Evolutionary conservation across 2,797 vertebrate species (phyloP), one percentile per base, ranked within the genome.

Genomic region (Poeciliopsis presidionis): DNA sequence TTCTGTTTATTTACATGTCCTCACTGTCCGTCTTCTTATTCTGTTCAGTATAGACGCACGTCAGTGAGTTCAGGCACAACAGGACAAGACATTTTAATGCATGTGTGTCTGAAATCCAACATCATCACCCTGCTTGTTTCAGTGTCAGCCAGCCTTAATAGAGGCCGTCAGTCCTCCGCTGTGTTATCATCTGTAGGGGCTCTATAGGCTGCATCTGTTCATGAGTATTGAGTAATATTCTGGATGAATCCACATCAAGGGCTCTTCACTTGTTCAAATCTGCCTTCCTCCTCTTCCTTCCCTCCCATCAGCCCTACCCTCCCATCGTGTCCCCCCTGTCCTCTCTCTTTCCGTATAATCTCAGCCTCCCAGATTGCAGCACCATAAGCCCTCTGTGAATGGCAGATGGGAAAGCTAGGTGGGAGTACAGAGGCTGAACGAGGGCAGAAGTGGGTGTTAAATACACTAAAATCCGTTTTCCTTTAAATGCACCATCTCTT

Each of bases 371-470:
- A 88, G 88, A 90, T 87, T 86, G 84, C 85, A 33, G 85, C 87
- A 86, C 87, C 82, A 88, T 91, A 91, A 93, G 75, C 89, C 84
- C 83, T 85, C 82, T 86, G 81, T 91, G 88, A 92, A 84, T 87
- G 91, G 86, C 92, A 94, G 89, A 89, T 91, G 91, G 91, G 85
- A 93, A 81, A 88, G 82, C 77, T 81, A 80, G 91, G 92, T 93
- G 88, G 92, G 93, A 84, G 89, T 86, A 77, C 82, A 77, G 77
- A 89, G 89, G 87, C 86, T 73, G 36, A 80, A 81, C 63, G 53
- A 86, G 86, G 92, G 91, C 89, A 84, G 76, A 28, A 73, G 91
- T 91, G 88, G 91, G 89, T 90, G 91, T 91, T 87, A 86, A 92
- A 92, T 88, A 90, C 51, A 45, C 89, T 91, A 72, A 91, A 88